Percentiles rank a stretch among this genome's conserved stretches.
phyloP scores from a whole-genome alignment of 2,797 vertebrate genomes.

The Falco peregrinus region DNA sequence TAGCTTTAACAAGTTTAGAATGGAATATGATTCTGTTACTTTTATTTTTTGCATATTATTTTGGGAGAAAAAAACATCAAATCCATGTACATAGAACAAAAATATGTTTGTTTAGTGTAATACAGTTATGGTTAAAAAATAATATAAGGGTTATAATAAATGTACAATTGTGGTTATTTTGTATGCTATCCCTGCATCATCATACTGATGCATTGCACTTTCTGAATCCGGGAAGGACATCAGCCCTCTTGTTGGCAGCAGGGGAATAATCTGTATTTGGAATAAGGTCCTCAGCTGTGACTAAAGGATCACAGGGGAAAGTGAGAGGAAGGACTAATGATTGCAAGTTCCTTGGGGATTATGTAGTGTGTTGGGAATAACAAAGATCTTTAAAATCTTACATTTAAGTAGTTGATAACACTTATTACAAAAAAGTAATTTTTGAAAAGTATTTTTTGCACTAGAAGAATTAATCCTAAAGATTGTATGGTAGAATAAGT shows the following conservation, averaged over 20 bases:
- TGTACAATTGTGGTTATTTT: neutral
- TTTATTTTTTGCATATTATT: neutral
- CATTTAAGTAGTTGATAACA: neutral
- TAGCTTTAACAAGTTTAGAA: slow-evolving; percentile 35
- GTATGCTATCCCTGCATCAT: neutral
- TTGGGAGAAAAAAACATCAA: neutral
- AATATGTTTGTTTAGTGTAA: neutral
- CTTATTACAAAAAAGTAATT: neutral
- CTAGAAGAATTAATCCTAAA: neutral
- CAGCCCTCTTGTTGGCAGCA: neutral
- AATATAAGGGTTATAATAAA: neutral
- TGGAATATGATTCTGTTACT: neutral
- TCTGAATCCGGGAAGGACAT: neutral
- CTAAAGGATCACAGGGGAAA: neutral
- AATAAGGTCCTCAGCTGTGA: neutral
- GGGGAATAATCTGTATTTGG: neutral
- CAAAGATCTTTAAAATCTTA: neutral
- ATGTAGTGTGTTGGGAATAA: neutral
- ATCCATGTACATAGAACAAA: neutral
- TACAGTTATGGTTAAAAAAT: neutral
- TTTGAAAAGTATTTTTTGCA: neutral
- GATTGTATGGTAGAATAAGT: neutral
- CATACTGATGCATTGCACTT: neutral
- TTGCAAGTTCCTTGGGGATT: neutral
- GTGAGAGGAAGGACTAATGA: neutral